These are phyloP conservation scores for Gallinago undulata DNA, from an alignment of 2,113 vertebrate genomes.

Conservation along the genomic window DNA sequence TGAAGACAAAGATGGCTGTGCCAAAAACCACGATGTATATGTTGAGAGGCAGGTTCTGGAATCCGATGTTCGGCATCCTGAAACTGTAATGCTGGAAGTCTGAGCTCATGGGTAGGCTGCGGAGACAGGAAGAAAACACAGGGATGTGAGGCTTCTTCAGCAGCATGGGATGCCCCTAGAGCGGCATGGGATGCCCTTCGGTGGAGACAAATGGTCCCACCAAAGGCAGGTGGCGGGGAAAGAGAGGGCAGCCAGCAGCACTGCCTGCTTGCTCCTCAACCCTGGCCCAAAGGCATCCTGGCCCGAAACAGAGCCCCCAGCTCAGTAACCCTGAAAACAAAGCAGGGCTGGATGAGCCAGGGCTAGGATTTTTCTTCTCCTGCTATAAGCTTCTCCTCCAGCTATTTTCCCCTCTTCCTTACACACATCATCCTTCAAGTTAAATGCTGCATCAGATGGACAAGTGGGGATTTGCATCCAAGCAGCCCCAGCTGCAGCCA, in stretches of 20 bases:
- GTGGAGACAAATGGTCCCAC: background rate
- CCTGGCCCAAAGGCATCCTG: background rate
- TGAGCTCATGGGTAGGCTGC: slow-evolving; percentile 94
- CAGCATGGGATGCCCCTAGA: background rate
- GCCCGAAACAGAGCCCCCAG: background rate
- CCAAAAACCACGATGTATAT: slow-evolving; percentile 99
- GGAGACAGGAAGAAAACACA: slow-evolving; percentile 23
- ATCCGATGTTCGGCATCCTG: slow-evolving; percentile 99
- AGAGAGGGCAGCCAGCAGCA: background rate
- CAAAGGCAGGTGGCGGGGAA: background rate
- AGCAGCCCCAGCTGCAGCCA: background rate
- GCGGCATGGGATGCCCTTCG: background rate
- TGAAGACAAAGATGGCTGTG: slow-evolving; percentile 98
- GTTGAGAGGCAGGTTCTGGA: slow-evolving; percentile 98
- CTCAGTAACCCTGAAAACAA: background rate
- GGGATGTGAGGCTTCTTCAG: background rate
- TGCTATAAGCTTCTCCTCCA: background rate
- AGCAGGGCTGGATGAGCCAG: background rate
- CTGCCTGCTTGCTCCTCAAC: background rate
- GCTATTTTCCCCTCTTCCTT: background rate
- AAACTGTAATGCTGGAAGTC: slow-evolving; percentile 94
- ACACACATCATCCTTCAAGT: background rate
- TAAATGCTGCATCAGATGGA: background rate
- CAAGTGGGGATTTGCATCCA: accelerated
- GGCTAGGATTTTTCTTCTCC: background rate